Evolutionary conservation across 2,113 vertebrate genomes (phyloP).

Genomic region (Canis aureus): DNA sequence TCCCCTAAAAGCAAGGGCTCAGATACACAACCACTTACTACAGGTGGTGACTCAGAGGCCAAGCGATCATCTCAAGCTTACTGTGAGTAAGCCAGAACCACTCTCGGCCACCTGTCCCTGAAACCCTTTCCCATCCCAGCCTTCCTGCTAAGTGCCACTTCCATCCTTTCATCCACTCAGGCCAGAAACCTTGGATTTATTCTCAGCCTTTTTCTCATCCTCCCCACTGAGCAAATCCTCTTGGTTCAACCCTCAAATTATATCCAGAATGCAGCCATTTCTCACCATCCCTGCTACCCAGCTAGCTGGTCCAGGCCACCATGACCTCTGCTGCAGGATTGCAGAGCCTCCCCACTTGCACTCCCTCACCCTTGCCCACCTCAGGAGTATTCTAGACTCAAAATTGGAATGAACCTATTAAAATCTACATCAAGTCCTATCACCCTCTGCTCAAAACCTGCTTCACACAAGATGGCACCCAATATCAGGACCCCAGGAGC

Average conservation of each 20-base stretch:
- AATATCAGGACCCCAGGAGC: background rate
- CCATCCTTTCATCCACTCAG: background rate
- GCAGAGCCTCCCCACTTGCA: background rate
- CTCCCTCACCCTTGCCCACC: background rate
- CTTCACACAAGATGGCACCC: background rate
- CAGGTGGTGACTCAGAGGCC: rapidly evolving
- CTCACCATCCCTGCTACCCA: background rate
- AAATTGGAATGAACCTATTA: background rate
- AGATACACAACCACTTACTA: background rate
- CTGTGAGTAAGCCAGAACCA: background rate
- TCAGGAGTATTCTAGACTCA: background rate
- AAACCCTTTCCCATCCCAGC: too few species aligned
- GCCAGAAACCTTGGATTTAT: background rate
- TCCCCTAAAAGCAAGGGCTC: background rate
- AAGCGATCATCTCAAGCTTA: background rate
- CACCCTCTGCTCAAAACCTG: background rate
- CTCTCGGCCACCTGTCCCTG: background rate
- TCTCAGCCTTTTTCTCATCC: background rate
- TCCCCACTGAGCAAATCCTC: background rate
- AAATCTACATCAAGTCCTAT: background rate
- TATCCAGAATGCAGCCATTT: background rate
- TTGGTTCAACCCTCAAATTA: background rate
- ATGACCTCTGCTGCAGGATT: too few species aligned
- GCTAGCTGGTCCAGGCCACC: background rate
- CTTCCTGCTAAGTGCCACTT: background rate